A percentile compares a stretch with the other conserved stretches of the same genome.
Conservation (phyloP, 1,140 invertebrate genomes). For the Pogonus chalceus region DNA sequence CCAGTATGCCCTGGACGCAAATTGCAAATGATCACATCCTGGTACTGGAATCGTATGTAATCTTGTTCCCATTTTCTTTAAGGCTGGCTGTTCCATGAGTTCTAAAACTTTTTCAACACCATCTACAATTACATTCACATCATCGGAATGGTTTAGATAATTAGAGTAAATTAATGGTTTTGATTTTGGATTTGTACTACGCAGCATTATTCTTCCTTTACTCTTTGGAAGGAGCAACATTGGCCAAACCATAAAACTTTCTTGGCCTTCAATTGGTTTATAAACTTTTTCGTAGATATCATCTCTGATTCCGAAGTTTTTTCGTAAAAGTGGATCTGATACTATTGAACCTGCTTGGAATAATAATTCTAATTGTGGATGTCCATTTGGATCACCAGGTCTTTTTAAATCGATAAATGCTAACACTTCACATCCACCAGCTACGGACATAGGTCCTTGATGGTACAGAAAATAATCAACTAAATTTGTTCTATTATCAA, state of each 20-base stretch:
- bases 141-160: slow-evolving; percentile 51
- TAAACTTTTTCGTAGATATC: slow-evolving; percentile 33
- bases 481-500: slow-evolving; percentile 17
- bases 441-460: slow-evolving; percentile 59
- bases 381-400: slow-evolving; percentile 47
- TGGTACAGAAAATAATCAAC: slow-evolving; percentile 41
- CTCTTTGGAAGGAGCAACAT: slow-evolving; percentile 60
- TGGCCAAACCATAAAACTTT: slow-evolving; percentile 40
- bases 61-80: slow-evolving; percentile 33
- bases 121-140: slow-evolving; percentile 34
- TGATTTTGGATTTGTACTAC: slow-evolving; percentile 54
- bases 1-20: slow-evolving; percentile 57
- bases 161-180: slow-evolving; percentile 77
- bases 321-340: slow-evolving; percentile 33
- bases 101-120: slow-evolving; percentile 29
- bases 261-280: slow-evolving; percentile 26
- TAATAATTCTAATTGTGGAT: slow-evolving; percentile 66
- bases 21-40: slow-evolving; percentile 48
- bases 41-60: slow-evolving; percentile 50
- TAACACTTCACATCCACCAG: slow-evolving; percentile 72
- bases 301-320: slow-evolving; percentile 33
- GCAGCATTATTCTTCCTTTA: slow-evolving; percentile 54
- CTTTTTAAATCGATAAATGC: slow-evolving; percentile 63
- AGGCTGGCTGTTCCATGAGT: slow-evolving; percentile 30
- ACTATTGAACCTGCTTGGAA: slow-evolving; percentile 40